phyloP scores from a whole-genome alignment of 2,797 vertebrate species.

The Limnodromus scolopaceus region DNA sequence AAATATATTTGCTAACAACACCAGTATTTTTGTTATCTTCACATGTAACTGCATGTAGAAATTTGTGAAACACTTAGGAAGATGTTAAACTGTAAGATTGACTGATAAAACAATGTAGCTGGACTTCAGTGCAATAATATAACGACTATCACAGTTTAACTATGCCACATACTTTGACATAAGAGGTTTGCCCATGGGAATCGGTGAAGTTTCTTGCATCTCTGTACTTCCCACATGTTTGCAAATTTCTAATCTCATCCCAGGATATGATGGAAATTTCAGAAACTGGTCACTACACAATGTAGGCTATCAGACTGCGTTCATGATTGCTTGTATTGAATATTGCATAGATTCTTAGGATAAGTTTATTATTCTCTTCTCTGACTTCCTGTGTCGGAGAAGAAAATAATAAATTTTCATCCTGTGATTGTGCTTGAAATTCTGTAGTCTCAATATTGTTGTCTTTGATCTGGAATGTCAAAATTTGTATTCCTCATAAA shows the following conservation, averaged over 20 bases:
- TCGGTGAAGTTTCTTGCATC: neutral
- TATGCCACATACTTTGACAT: neutral
- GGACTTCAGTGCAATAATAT: neutral
- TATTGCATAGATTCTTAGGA: neutral
- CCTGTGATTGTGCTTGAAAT: neutral
- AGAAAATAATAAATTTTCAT: neutral
- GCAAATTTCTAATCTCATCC: neutral
- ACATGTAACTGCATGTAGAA: rapidly evolving
- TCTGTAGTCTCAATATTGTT: neutral
- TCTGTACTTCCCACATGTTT: rapidly evolving
- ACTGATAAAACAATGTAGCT: neutral
- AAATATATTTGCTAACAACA: neutral
- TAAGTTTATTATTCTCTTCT: neutral
- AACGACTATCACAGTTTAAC: neutral
- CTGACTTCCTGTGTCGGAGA: neutral
- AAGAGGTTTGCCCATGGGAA: neutral
- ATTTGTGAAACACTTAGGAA: neutral
- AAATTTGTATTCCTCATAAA: neutral
- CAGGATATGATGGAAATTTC: neutral
- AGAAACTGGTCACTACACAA: neutral
- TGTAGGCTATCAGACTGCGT: neutral
- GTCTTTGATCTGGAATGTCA: neutral
- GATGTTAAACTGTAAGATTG: neutral
- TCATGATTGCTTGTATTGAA: neutral
- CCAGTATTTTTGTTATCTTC: neutral